These are phyloP conservation scores for Leucopternis melanops DNA, from an alignment of 2,113 vertebrate species.

Conservation along the genomic window DNA sequence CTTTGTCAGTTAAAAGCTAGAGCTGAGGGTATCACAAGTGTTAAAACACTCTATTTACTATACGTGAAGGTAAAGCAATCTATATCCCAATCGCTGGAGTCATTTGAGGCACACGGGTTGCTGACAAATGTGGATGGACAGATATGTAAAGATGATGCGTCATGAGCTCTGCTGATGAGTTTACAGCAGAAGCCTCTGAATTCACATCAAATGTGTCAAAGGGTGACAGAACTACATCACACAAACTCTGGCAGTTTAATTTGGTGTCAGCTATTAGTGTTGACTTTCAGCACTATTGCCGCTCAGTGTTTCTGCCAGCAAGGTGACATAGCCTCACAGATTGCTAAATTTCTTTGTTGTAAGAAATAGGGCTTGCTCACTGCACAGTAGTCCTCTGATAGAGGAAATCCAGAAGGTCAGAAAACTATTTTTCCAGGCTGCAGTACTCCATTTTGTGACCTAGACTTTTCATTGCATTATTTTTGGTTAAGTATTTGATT, in stretches of 20 bases:
- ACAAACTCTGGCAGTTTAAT: constrained; percentile 72
- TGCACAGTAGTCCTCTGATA: constrained; percentile 29
- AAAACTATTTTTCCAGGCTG: constrained; percentile 24
- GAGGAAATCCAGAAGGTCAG: constrained; percentile 31
- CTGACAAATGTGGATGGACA: constrained; percentile 67
- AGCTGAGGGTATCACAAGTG: constrained; percentile 32
- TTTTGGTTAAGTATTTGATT: constrained; percentile 44
- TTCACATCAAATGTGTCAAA: constrained; percentile 69
- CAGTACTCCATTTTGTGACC: not conserved
- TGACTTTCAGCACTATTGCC: constrained; percentile 60
- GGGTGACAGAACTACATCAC: constrained; percentile 70
- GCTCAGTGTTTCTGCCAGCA: constrained; percentile 69
- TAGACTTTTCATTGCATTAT: constrained; percentile 34
- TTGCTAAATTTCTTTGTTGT: constrained; percentile 67
- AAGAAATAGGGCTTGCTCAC: constrained; percentile 54
- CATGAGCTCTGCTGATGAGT: constrained; percentile 64
- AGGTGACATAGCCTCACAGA: constrained; percentile 66
- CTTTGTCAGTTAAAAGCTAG: constrained; percentile 20
- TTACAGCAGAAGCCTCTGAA: constrained; percentile 63
- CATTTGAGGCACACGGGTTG: constrained; percentile 2
- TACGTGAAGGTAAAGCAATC: constrained; percentile 41
- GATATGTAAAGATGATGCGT: constrained; percentile 73
- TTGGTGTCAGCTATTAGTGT: constrained; percentile 73
- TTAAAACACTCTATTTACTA: constrained; percentile 49
- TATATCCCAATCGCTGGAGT: constrained; percentile 47